These are phyloP conservation scores for Amblyopsis rosae DNA, from an alignment of 2,113 vertebrate species.

Conservation along the genomic window DNA sequence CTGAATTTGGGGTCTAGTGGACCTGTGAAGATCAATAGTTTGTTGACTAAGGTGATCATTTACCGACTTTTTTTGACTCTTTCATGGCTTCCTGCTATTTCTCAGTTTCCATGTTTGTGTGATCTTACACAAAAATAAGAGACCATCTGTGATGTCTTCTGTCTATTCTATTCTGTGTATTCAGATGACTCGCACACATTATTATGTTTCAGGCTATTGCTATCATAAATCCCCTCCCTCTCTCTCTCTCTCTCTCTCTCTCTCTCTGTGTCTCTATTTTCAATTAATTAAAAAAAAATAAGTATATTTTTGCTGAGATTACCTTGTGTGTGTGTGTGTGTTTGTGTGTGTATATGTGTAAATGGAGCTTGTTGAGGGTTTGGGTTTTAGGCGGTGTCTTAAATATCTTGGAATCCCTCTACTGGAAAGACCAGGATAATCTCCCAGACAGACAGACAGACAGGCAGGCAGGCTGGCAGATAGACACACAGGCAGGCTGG, in stretches of 20 bases:
- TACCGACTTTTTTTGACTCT: too few species aligned
- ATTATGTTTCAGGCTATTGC: not conserved
- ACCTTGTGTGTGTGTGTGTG: slow-evolving; percentile 11
- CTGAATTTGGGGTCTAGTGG: too few species aligned
- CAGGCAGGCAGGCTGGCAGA: too few species aligned
- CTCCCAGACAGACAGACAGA: slow-evolving; percentile 10
- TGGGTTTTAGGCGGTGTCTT: slow-evolving; percentile 44
- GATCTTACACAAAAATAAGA: too few species aligned
- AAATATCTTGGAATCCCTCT: slow-evolving; percentile 48
- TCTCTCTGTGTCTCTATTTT: slow-evolving; percentile 6
- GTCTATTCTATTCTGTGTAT: too few species aligned
- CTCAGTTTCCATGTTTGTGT: too few species aligned
- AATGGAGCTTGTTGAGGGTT: slow-evolving; percentile 41
- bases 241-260: not conserved
- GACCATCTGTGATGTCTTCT: too few species aligned
- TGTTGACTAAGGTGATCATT: too few species aligned
- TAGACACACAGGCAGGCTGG: too few species aligned
- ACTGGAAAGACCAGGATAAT: slow-evolving; percentile 55
- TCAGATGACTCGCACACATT: too few species aligned
- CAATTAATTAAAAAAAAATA: slow-evolving; percentile 25
- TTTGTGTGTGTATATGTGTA: slow-evolving; percentile 11
- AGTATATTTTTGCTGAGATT: slow-evolving; percentile 1
- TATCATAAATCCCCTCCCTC: not conserved
- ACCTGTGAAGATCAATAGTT: too few species aligned
- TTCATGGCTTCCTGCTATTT: too few species aligned